Conservation (phyloP, 1,140 invertebrate species). For the Neodiprion virginianus region DNA sequence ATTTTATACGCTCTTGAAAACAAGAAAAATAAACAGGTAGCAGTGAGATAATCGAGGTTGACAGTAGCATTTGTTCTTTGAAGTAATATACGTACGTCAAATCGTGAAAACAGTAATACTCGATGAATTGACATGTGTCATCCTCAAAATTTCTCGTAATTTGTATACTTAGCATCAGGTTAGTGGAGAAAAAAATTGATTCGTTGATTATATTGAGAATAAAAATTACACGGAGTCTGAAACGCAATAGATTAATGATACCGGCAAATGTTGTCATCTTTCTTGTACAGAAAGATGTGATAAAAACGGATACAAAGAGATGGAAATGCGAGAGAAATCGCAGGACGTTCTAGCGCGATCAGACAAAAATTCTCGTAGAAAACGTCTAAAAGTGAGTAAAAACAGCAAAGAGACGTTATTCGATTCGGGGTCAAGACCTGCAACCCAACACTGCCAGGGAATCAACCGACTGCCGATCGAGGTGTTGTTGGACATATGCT, state of each 20-base stretch:
- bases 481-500: conserved; percentile 41
- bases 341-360: not conserved
- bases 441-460: not conserved
- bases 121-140: not conserved
- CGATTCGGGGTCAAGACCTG: not conserved
- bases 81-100: not conserved
- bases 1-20: no score
- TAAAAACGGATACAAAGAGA: not conserved
- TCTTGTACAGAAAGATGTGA: not conserved
- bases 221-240: no score
- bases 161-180: not conserved
- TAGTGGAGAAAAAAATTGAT: no score
- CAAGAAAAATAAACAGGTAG: no score
- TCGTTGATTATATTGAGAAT: no score
- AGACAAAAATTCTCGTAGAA: not conserved
- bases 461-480: conserved; percentile 34
- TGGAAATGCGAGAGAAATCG: not conserved
- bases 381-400: not conserved
- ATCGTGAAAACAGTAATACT: not conserved
- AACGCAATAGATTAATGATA: no score
- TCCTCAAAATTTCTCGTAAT: not conserved
- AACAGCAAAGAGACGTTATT: not conserved
- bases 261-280: no score
- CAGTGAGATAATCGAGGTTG: no score
- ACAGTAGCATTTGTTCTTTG: no score